phyloP scores from a whole-genome alignment of 2,113 vertebrate genomes.

The Ariopsis seemanni region DNA sequence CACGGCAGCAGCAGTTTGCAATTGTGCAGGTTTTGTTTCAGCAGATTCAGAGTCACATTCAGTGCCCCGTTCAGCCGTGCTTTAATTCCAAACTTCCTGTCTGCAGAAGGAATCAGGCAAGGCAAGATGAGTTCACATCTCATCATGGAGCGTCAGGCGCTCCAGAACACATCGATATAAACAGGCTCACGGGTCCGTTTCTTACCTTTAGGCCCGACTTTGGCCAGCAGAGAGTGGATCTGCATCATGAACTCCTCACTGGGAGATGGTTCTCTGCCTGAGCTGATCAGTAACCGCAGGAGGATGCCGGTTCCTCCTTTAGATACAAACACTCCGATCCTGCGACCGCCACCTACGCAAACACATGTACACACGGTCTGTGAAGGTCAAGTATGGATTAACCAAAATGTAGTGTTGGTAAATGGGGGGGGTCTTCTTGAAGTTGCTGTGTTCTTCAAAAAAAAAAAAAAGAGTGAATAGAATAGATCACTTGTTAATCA shows the following conservation, averaged over 20 bases:
- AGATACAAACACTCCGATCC: slow-evolving; percentile 82
- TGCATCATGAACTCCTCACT: slow-evolving; percentile 93
- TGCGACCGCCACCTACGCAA: slow-evolving; percentile 81
- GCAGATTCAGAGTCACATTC: slow-evolving; percentile 83
- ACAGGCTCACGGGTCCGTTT: background rate
- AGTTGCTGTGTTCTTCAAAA: too few relatives aligned
- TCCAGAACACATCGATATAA: background rate
- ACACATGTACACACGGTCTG: background rate
- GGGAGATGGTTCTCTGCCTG: slow-evolving; percentile 80
- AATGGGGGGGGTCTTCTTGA: background rate
- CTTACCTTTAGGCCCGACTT: slow-evolving; percentile 93
- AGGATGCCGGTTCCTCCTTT: slow-evolving; percentile 91
- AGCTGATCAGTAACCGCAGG: slow-evolving; percentile 82
- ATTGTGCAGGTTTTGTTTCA: slow-evolving; percentile 91
- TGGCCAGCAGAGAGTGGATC: slow-evolving; percentile 90
- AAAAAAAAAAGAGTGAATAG: too few relatives aligned
- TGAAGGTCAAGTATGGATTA: too few relatives aligned
- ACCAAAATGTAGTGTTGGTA: background rate
- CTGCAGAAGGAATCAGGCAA: slow-evolving; percentile 64
- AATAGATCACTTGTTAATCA: too few relatives aligned
- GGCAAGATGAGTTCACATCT: background rate
- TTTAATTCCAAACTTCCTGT: slow-evolving; percentile 95
- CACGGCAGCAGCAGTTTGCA: slow-evolving; percentile 87
- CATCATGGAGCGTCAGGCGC: background rate
- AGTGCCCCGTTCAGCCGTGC: slow-evolving; percentile 89